Conservation (phyloP, 2,113 vertebrate species). For the Callionymus lyra region DNA sequence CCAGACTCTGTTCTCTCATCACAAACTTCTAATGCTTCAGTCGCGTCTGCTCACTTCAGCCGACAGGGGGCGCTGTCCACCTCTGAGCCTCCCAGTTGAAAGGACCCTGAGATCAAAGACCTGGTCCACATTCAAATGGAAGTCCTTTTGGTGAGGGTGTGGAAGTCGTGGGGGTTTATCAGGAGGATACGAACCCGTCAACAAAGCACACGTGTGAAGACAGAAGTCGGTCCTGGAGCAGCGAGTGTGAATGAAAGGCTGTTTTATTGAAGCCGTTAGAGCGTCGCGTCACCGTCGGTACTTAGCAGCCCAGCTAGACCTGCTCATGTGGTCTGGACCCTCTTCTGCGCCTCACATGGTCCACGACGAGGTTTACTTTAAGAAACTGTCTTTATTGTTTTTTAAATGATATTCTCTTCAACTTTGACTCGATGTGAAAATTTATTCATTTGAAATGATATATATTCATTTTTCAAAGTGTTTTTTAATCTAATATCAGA, state of each 20-base stretch:
- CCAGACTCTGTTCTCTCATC: not conserved
- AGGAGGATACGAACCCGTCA: constrained; percentile 54
- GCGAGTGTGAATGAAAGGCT: constrained; percentile 55
- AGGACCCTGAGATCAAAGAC: constrained; percentile 41
- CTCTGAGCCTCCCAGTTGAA: not conserved
- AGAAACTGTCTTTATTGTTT: too few species aligned
- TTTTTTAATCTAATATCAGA: too few species aligned
- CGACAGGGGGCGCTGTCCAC: constrained; percentile 45
- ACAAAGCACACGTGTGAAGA: constrained; percentile 55
- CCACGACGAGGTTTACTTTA: too few species aligned
- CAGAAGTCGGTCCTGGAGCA: constrained; percentile 33
- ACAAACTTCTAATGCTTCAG: constrained; percentile 7
- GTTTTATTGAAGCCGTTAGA: constrained; percentile 62
- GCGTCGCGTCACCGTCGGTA: constrained; percentile 52
- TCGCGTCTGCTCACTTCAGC: constrained; percentile 18
- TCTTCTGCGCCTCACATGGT: too few species aligned
- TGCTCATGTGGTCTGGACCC: too few species aligned
- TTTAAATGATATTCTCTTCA: too few species aligned
- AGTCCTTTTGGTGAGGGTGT: constrained; percentile 12
- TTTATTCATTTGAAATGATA: too few species aligned
- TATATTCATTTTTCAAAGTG: too few species aligned
- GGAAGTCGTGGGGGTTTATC: constrained; percentile 27
- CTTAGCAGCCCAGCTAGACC: constrained; percentile 32
- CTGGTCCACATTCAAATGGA: constrained; percentile 2
- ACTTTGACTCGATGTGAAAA: too few species aligned